phyloP scores from a whole-genome alignment of 2,888 invertebrate species.

The Lysandra coridon region DNA sequence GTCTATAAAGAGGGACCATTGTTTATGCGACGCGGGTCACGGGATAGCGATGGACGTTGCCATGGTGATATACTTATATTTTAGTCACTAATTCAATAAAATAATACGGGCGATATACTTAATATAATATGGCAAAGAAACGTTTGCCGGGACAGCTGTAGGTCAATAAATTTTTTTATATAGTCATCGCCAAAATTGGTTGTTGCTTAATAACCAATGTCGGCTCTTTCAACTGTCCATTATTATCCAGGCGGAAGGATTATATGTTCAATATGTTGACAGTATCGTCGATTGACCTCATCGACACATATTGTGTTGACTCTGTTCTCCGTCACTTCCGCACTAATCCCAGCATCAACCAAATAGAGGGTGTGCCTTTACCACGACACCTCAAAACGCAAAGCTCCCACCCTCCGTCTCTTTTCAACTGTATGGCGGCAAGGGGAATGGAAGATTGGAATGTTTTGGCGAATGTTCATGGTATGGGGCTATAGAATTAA shows the following conservation, averaged over 20 bases:
- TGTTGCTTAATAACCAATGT: neutral
- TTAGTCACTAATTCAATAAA: too few species aligned
- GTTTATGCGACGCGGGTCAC: too few species aligned
- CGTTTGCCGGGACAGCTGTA: too few species aligned
- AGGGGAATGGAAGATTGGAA: neutral
- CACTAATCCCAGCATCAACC: conserved; percentile 47
- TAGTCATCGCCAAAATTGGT: too few species aligned
- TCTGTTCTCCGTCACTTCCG: conserved; percentile 44
- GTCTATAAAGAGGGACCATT: too few species aligned
- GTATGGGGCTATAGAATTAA: conserved; percentile 44
- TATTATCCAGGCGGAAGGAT: neutral
- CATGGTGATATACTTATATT: too few species aligned
- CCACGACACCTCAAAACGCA: conserved; percentile 27
- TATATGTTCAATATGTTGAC: conserved; percentile 9
- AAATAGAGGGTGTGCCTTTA: conserved; percentile 45
- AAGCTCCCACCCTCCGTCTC: conserved; percentile 29
- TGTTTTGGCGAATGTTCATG: conserved; percentile 31
- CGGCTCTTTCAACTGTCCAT: neutral
- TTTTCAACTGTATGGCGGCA: neutral
- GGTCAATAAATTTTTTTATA: too few species aligned
- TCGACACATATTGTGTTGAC: conserved; percentile 42
- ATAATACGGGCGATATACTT: too few species aligned
- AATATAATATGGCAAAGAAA: too few species aligned
- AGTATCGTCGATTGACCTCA: conserved; percentile 34
- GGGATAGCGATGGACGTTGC: too few species aligned